Percentiles rank a stretch among this genome's conserved stretches.
Evolutionary conservation across 2,113 vertebrate genomes (phyloP).

Genomic region (Brachyhypopomus gauderio): DNA sequence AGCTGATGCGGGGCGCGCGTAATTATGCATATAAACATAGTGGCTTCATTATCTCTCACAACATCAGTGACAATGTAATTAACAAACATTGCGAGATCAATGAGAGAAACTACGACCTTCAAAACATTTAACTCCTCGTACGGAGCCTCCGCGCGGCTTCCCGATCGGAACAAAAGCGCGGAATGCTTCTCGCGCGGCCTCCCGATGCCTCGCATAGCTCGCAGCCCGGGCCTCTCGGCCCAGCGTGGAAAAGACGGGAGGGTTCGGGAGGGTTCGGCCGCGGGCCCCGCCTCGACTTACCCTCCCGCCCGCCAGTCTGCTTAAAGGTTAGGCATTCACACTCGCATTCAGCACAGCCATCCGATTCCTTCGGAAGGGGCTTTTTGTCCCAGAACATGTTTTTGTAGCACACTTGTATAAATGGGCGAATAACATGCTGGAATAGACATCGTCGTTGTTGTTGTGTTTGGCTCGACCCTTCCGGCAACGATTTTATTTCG

Average conservation of each 20-base stretch:
- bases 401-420: neutral
- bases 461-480: too few relatives aligned
- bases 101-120: slow-evolving; percentile 99
- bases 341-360: slow-evolving; percentile 26
- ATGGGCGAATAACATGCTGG: slow-evolving; percentile 10
- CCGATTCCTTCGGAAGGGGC: neutral
- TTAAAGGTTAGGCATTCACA: slow-evolving; percentile 62
- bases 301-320: neutral
- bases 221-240: neutral
- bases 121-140: slow-evolving; percentile 85
- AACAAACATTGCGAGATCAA: slow-evolving; percentile 99
- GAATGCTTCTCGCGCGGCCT: slow-evolving; percentile 73
- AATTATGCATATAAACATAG: slow-evolving; percentile 99
- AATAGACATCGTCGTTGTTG: neutral
- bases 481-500: too few relatives aligned
- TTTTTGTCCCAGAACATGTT: slow-evolving; percentile 2
- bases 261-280: slow-evolving; percentile 52
- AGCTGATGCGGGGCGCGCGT: slow-evolving; percentile 93
- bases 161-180: slow-evolving; percentile 72
- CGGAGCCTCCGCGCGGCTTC: slow-evolving; percentile 71
- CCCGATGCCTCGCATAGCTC: slow-evolving; percentile 64
- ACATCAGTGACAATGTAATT: slow-evolving; percentile 99
- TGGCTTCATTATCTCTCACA: slow-evolving; percentile 99
- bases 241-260: slow-evolving; percentile 57
- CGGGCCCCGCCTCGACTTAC: neutral